Evolutionary conservation across 2,113 vertebrate genomes (phyloP).

Genomic region (Aldabrachelys gigantea): DNA sequence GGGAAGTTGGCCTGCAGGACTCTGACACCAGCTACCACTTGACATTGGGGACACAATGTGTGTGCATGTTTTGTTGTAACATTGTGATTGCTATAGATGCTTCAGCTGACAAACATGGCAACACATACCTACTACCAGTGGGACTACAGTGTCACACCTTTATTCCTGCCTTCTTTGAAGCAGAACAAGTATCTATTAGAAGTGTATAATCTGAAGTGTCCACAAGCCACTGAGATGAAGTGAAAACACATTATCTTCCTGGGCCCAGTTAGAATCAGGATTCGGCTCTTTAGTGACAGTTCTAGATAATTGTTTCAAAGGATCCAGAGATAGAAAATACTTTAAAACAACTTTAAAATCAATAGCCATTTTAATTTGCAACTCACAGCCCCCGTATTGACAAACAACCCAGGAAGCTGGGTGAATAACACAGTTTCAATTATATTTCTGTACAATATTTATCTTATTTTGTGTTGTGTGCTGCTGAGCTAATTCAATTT

Average conservation of each 20-base stretch:
- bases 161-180: not conserved
- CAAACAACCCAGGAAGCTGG: conserved; percentile 42
- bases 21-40: too few species aligned
- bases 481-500: conserved; percentile 74
- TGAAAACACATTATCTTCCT: not conserved
- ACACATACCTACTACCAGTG: not conserved
- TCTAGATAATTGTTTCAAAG: conserved; percentile 60
- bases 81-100: not conserved
- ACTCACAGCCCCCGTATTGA: conserved; percentile 47
- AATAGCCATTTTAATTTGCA: conserved; percentile 72
- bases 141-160: not conserved
- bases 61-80: too few species aligned
- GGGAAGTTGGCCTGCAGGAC: too few species aligned
- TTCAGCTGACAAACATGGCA: fast-evolving
- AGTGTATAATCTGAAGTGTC: not conserved
- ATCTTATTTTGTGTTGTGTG: conserved; percentile 67
- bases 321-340: conserved; percentile 41
- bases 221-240: not conserved
- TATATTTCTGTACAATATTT: conserved; percentile 73
- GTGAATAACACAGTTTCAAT: conserved; percentile 69
- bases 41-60: too few species aligned
- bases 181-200: not conserved
- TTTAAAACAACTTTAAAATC: conserved; percentile 69
- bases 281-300: conserved; percentile 12
- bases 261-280: not conserved